Evolutionary conservation across 2,888 invertebrate genomes (phyloP).

Genomic region (Chrysolina americana): DNA sequence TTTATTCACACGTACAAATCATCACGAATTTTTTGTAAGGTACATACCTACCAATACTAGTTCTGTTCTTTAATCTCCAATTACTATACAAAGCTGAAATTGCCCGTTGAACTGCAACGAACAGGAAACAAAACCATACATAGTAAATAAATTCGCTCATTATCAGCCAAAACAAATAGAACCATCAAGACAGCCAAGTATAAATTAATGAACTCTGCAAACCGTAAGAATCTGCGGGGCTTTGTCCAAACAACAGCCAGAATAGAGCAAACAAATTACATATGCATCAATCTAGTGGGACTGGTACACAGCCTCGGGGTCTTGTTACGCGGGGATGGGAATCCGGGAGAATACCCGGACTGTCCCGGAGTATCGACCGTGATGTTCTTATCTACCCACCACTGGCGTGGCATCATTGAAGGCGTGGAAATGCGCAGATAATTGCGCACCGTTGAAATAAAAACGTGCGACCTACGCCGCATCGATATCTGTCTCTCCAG

Average conservation of each 20-base stretch:
- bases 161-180: constrained; percentile 43
- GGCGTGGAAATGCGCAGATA: constrained; percentile 63
- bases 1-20: too few relatives aligned
- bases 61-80: neutral
- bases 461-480: constrained; percentile 59
- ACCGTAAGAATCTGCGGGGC: constrained; percentile 57
- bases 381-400: constrained; percentile 66
- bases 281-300: constrained; percentile 64
- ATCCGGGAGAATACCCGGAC: constrained; percentile 64
- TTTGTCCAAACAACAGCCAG: constrained; percentile 55
- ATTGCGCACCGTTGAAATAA: constrained; percentile 62
- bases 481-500: constrained; percentile 48
- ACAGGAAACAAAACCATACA: constrained; percentile 19
- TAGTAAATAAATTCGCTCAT: constrained; percentile 34
- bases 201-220: constrained; percentile 57
- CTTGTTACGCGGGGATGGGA: constrained; percentile 51
- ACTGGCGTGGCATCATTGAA: constrained; percentile 64
- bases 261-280: constrained; percentile 63
- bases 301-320: constrained; percentile 57
- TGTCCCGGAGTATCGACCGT: constrained; percentile 66
- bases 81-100: neutral
- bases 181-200: constrained; percentile 47
- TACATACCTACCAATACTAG: neutral
- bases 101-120: neutral
- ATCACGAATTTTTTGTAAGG: too few relatives aligned